These are phyloP conservation scores for Bombycilla garrulus DNA, from an alignment of 2,113 vertebrate genomes.

Conservation along the genomic window DNA sequence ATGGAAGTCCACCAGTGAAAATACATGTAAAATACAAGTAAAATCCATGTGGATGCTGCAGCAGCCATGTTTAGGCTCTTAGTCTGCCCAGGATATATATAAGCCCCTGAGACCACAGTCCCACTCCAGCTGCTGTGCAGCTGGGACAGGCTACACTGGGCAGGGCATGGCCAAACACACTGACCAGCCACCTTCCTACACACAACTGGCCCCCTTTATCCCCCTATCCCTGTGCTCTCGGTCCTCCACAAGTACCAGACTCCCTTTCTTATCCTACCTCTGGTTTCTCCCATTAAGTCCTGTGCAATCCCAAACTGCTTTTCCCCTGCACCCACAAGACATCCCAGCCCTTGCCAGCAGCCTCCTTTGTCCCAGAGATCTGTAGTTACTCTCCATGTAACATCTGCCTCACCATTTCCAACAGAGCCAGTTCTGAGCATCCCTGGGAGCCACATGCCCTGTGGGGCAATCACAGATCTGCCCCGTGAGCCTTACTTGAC, in stretches of 20 bases:
- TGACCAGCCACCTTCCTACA: background rate
- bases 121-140: background rate
- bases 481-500: background rate
- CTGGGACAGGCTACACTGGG: background rate
- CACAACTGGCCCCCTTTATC: background rate
- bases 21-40: background rate
- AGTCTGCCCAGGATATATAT: background rate
- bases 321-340: background rate
- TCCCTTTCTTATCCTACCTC: background rate
- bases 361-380: background rate
- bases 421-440: rapidly evolving
- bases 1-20: background rate
- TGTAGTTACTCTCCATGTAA: background rate
- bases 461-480: background rate
- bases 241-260: background rate
- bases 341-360: background rate
- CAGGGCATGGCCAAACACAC: background rate
- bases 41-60: background rate
- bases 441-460: background rate
- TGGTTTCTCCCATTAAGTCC: background rate
- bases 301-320: background rate
- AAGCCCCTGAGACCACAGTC: background rate
- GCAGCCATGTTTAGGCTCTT: background rate
- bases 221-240: background rate
- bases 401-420: background rate